Percentiles rank a stretch among this genome's conserved stretches.
Evolutionary conservation across 2,113 vertebrate genomes (phyloP).

Genomic region (Clarias macrocephalus): DNA sequence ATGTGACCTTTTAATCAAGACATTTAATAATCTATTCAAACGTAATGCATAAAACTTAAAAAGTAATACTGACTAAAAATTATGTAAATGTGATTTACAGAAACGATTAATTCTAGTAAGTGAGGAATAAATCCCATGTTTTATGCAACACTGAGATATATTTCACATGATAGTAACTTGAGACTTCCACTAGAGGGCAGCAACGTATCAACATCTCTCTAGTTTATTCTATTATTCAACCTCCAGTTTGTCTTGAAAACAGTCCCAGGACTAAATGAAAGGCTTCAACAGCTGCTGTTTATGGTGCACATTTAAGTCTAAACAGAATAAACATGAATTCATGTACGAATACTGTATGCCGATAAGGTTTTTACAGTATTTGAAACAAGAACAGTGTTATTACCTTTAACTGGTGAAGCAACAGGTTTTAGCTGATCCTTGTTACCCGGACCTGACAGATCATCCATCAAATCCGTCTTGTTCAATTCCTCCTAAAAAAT

Average conservation of each 20-base stretch:
- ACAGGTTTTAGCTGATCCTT: conserved; percentile 47
- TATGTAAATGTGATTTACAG: neutral
- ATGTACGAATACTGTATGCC: neutral
- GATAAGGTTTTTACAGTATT: neutral
- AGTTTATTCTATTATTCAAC: too few relatives aligned
- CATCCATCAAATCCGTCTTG: conserved; percentile 58
- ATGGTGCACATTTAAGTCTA: neutral
- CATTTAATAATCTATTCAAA: neutral
- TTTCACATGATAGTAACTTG: neutral
- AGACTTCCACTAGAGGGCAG: conserved; percentile 56
- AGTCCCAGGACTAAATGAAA: conserved; percentile 11
- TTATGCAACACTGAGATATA: too few relatives aligned
- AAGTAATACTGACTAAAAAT: neutral
- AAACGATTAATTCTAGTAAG: neutral
- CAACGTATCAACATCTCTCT: neutral
- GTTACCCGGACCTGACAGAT: conserved; percentile 58
- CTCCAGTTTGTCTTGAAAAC: neutral
- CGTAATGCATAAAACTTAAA: neutral
- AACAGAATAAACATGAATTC: conserved; percentile 18
- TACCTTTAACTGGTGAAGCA: conserved; percentile 72
- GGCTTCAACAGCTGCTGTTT: neutral
- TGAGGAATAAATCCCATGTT: neutral
- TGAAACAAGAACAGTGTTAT: conserved; percentile 23
- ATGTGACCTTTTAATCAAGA: neutral
- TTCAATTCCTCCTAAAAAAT: conserved; percentile 65